Evolutionary conservation across 2,797 vertebrate species (phyloP).

Genomic region (Trachurus trachurus): DNA sequence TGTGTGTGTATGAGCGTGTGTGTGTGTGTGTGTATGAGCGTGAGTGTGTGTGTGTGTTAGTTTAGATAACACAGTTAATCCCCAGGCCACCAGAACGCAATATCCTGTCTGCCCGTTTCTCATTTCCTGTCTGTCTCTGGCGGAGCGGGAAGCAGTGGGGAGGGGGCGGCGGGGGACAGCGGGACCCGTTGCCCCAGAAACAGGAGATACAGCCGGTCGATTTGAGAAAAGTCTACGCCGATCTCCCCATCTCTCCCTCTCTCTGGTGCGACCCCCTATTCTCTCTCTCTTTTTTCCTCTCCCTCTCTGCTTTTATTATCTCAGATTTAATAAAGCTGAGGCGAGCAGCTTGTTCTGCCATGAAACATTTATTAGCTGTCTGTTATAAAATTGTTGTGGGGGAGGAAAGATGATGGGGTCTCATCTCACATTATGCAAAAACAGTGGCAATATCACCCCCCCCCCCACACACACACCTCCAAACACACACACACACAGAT

Average conservation of each 20-base stretch:
- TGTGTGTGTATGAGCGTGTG: slow-evolving; percentile 59
- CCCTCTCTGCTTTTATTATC: slow-evolving; percentile 92
- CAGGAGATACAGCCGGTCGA: slow-evolving; percentile 89
- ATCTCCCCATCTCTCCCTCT: slow-evolving; percentile 83
- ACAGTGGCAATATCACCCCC: slow-evolving; percentile 85
- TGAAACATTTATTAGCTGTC: slow-evolving; percentile 97
- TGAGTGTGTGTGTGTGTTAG: slow-evolving; percentile 78
- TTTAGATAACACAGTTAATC: slow-evolving; percentile 92
- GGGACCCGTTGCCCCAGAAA: slow-evolving; percentile 90
- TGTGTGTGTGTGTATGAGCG: slow-evolving; percentile 74
- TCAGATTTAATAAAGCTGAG: slow-evolving; percentile 94
- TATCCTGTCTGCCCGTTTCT: slow-evolving; percentile 95
- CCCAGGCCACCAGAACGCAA: slow-evolving; percentile 94
- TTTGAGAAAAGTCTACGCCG: slow-evolving; percentile 86
- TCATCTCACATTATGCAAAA: slow-evolving; percentile 93
- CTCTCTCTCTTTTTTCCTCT: slow-evolving; percentile 75
- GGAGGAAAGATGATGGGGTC: slow-evolving; percentile 87
- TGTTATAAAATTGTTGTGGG: slow-evolving; percentile 96
- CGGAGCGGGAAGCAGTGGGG: slow-evolving; percentile 81
- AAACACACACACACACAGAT: slow-evolving; percentile 13
- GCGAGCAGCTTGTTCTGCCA: slow-evolving; percentile 92
- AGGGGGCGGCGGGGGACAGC: slow-evolving; percentile 80
- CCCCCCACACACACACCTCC: slow-evolving; percentile 2
- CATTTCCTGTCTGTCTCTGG: slow-evolving; percentile 93
- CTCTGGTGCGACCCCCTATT: slow-evolving; percentile 78